Evolutionary conservation across 2,113 vertebrate genomes (phyloP).

Genomic region (Ancistrus triradiatus): DNA sequence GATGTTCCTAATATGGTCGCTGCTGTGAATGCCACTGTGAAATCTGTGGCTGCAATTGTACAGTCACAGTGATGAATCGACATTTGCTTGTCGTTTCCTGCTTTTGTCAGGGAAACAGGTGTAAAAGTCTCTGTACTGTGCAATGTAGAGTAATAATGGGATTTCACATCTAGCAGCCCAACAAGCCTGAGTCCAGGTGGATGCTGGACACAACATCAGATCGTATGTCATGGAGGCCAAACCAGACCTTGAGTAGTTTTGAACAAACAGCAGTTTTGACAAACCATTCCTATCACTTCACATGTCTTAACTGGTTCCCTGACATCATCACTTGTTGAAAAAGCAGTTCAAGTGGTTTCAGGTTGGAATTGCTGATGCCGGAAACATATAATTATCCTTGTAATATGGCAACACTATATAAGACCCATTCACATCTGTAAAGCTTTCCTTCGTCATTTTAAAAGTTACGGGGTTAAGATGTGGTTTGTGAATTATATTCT

Average conservation of each 20-base stretch:
- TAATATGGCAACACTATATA: not conserved
- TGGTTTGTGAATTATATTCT: not conserved
- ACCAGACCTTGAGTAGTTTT: not conserved
- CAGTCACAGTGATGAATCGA: constrained; percentile 59
- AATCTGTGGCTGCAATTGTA: constrained; percentile 58
- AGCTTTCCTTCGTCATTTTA: not conserved
- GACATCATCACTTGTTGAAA: not conserved
- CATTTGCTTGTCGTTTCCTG: not conserved
- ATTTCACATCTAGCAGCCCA: not conserved
- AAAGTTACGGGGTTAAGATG: not conserved
- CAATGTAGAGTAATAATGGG: constrained; percentile 2
- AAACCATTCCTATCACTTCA: constrained; percentile 5
- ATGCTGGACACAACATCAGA: not conserved
- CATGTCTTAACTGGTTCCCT: constrained; percentile 4
- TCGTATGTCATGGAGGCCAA: not conserved
- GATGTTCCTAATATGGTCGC: constrained; percentile 74
- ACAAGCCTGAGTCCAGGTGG: not conserved
- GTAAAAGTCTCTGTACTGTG: constrained; percentile 2
- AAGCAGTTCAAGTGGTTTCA: not conserved
- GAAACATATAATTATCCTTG: not conserved
- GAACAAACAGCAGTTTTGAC: not conserved
- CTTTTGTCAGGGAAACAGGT: constrained; percentile 13
- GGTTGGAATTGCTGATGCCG: not conserved
- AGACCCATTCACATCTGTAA: not conserved
- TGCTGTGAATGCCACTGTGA: constrained; percentile 71